Base-by-base conservation (phyloP, 2,113 vertebrate genomes). In the Scortum barcoo region DNA sequence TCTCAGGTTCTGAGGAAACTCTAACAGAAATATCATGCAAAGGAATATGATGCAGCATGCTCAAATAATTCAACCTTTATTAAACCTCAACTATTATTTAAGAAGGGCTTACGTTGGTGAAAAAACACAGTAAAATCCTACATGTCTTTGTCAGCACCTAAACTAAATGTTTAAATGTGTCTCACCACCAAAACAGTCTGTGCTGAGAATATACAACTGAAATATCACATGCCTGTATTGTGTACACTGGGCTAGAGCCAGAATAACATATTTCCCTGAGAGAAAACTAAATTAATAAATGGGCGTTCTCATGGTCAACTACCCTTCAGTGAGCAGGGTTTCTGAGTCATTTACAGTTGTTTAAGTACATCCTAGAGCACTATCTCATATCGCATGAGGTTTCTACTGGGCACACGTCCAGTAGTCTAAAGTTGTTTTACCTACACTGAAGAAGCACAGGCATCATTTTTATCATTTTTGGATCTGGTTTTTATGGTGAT, bases 321-420 rank as follows among this genome's bases (percentile, higher is more conserved):
- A 46, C 36, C 57, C 67, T 70, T 72, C 50, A 42, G 1, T 65
- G 51, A 83, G 38, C 71, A 58, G 24, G 8, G 33, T 24, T 76
- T 71, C 71, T 40, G 50, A 84, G 53, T 63, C 51, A 50, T 78
- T 85, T 60, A 67, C 30, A 73, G 12, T 28, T 53, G 50, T 66
- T 81, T 13, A 67, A 88, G 61, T 51, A 58, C 51, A n/a, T 28
- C 36, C 22, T 36, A 1, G 33, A 56, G 53, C 22, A 28, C 20
- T 28, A 36, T 24, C 28, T 70, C 19, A 51, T 50, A 12, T 28
- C 2, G 6, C 28, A 26, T 5, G 40, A 53, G 36, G n/a, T 14
- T 28, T 76, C 71, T 8, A 26, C 42, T 24, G 44, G 12, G 44
- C 11, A 24, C 22, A 70, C 8, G 3, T 38, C 51, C 20, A 78